Base-by-base conservation (phyloP, 2,888 invertebrate species). In the Anaspis maculata region DNA sequence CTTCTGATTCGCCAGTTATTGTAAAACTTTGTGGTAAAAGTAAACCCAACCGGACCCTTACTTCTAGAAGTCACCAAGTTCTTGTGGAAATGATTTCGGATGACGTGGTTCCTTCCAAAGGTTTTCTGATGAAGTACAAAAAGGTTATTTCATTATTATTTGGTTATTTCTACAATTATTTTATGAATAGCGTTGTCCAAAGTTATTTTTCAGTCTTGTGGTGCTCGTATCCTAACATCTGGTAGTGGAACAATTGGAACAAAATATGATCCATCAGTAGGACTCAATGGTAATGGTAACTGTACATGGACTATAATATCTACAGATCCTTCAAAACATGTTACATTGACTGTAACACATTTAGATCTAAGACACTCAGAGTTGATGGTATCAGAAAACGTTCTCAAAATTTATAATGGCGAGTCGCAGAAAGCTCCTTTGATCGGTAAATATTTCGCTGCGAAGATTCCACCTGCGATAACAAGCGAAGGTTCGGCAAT, bases 281-380 rank as follows among this genome's bases (percentile, higher is more conserved):
- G n/a, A n/a, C n/a, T n/a, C n/a, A n/a, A n/a, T n/a, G n/a, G n/a
- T n/a, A n/a, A n/a, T n/a, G n/a, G n/a, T n/a, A n/a, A n/a, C n/a
- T 91, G 90, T 54, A 70, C 76, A 7, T 90, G 88, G 87, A 76
- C 71, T 7, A 73, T 88, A 33, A 49, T 68, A 19, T 74, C 82
- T 2, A 53, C 59, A 22, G 57, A 71, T 54, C 66, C 68, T 43
- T 63, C 72, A 72, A 58, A 80, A 51, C 78, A 78, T 46, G 67
- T 89, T 16, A 78, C 77, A 11, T 57, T 88, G 22, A 79, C 76
- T 0, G 72, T 88, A 46, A 79, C 77, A 1, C 73, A 79, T 48
- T 57, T 79, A 51, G 69, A 70, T 15, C 16, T 15, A 63, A 16
- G 45, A 42, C 65, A 63, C 90, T 21, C 76, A 73, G 31, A 85